Evolutionary conservation across 1,140 invertebrate species (phyloP).

Genomic region (Diabrotica virgifera): DNA sequence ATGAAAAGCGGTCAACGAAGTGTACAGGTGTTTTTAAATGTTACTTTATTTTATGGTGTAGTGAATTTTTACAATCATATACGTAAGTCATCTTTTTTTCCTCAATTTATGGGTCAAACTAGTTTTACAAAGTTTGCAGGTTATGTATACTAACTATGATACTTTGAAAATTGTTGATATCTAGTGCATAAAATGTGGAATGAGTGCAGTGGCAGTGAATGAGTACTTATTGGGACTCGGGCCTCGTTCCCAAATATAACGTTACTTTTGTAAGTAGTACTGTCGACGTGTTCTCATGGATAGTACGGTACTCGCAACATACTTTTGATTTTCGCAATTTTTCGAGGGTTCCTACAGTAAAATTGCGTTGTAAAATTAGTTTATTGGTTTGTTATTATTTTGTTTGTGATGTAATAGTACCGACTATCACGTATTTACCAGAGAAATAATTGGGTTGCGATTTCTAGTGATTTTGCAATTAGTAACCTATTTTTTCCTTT

Average conservation of each 20-base stretch:
- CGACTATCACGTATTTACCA: conserved; percentile 3
- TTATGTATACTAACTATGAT: conserved; percentile 32
- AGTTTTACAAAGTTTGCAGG: conserved; percentile 27
- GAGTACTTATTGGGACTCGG: conserved; percentile 35
- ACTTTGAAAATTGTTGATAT: conserved; percentile 43
- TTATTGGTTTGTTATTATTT: conserved; percentile 8
- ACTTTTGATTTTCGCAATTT: conserved; percentile 7
- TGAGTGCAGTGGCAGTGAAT: conserved; percentile 37
- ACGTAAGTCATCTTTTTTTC: conserved; percentile 29
- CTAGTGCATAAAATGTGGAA: conserved; percentile 43
- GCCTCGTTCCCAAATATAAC: conserved; percentile 43
- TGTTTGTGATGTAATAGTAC: conserved; percentile 17
- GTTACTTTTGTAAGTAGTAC: conserved; percentile 34
- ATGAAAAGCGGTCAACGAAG: conserved; percentile 48
- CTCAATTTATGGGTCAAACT: conserved; percentile 17
- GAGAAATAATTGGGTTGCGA: conserved; percentile 3
- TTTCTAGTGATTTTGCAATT: conserved; percentile 18
- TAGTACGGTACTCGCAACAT: conserved; percentile 8
- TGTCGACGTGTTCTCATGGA: conserved; percentile 29
- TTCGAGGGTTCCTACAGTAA: not conserved
- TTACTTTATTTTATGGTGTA: conserved; percentile 38
- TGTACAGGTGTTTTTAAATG: conserved; percentile 48
- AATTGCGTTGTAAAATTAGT: not conserved
- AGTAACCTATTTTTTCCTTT: conserved; percentile 13
- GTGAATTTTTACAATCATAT: conserved; percentile 28